phyloP scores from a whole-genome alignment of 2,888 invertebrate species.

The Nomada fucata region DNA sequence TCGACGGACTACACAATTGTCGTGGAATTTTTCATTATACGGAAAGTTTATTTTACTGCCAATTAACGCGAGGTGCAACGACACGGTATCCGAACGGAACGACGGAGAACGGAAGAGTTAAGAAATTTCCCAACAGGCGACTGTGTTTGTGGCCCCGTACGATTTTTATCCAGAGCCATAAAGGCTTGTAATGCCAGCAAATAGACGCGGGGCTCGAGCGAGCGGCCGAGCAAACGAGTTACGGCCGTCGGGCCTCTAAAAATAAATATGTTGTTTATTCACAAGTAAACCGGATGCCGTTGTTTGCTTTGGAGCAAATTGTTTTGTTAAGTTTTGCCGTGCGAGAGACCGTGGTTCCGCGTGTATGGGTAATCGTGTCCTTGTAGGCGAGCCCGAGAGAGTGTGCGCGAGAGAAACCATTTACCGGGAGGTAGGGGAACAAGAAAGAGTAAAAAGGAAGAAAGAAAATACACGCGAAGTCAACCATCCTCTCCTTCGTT shows the following conservation, averaged over 20 bases:
- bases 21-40: background rate
- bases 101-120: background rate
- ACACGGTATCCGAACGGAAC: background rate
- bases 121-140: constrained; percentile 47
- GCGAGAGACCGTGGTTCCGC: constrained; percentile 47
- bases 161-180: constrained; percentile 68
- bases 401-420: constrained; percentile 51
- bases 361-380: constrained; percentile 42
- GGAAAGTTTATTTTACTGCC: too few relatives aligned
- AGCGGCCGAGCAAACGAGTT: constrained; percentile 71
- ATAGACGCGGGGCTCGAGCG: constrained; percentile 62
- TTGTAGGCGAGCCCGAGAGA: constrained; percentile 26
- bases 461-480: constrained; percentile 58
- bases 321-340: constrained; percentile 83
- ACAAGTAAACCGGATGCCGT: constrained; percentile 84
- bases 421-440: constrained; percentile 41
- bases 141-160: constrained; percentile 51
- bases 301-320: constrained; percentile 84
- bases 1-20: background rate
- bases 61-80: background rate
- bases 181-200: constrained; percentile 68
- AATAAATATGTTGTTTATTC: constrained; percentile 85
- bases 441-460: constrained; percentile 54
- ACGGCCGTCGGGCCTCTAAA: constrained; percentile 81
- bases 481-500: constrained; percentile 57